Evolutionary conservation across 2,888 invertebrate genomes (phyloP), one percentile per base, ranked within the genome.

Genomic region (Tinea semifulvella): DNA sequence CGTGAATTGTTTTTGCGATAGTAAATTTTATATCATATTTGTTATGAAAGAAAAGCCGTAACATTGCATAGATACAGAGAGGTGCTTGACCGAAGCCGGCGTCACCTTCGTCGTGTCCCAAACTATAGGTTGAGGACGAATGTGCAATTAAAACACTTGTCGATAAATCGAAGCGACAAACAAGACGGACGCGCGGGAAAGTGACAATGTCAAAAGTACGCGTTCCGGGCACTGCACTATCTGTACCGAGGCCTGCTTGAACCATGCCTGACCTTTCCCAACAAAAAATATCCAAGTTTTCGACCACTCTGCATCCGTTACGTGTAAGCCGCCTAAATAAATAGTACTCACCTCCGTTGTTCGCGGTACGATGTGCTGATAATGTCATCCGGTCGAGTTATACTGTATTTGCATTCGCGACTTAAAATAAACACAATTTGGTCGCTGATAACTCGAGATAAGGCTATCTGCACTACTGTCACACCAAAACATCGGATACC

Each of bases 51-150:
- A n/a, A n/a, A n/a, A n/a, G n/a, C n/a, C n/a, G n/a, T n/a, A n/a
- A n/a, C n/a, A n/a, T n/a, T n/a, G n/a, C n/a, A n/a, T n/a, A n/a
- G n/a, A 22, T 7, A 22, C 8, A 22, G 36, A 5, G 36, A 18
- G 76, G 75, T 74, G 53, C 51, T 65, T 63, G 76, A 75, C 36
- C 36, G 27, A 63, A 44, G 49, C 52, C 49, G 53, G 53, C 61
- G 66, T 75, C 72, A 75, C 76, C 76, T 75, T 74, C 71, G 62
- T 50, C 50, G 61, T 65, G 75, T 72, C 73, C 72, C 72, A 71
- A 74, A 70, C 71, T 67, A 61, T 66, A 61, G 66, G 68, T 68
- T 70, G 69, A 75, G 76, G 75, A 70, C 76, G 61, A 57, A 63
- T 61, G n/a, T n/a, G n/a, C n/a, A n/a, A n/a, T n/a, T n/a, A n/a